Conservation (phyloP, 2,888 invertebrate species). For the Sericinus montela region DNA sequence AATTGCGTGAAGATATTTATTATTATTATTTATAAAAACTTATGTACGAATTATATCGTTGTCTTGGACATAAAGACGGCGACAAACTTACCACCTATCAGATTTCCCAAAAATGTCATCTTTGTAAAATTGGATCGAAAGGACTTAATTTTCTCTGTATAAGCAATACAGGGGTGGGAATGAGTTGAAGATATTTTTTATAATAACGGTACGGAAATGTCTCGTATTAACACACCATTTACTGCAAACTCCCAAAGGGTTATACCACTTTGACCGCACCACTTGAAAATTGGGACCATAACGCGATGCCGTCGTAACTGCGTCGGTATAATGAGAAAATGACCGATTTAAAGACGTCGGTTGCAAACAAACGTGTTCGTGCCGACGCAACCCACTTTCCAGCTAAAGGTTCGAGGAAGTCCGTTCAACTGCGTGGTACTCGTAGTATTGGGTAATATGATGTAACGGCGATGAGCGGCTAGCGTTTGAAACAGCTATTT, state of each 20-base stretch:
- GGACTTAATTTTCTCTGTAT: background rate
- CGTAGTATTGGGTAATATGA: slow-evolving; percentile 26
- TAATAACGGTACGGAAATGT: background rate
- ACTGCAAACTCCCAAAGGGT: background rate
- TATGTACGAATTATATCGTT: too few relatives aligned
- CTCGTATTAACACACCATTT: background rate
- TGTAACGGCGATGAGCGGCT: slow-evolving; percentile 18
- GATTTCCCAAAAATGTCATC: too few relatives aligned
- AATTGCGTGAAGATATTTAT: too few relatives aligned
- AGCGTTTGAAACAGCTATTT: background rate
- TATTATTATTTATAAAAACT: too few relatives aligned
- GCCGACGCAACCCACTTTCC: slow-evolving; percentile 31
- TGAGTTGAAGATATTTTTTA: background rate
- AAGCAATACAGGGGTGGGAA: too few relatives aligned
- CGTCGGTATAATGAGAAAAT: background rate
- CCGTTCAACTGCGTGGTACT: slow-evolving; percentile 21
- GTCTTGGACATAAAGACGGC: too few relatives aligned
- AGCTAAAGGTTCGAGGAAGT: slow-evolving; percentile 27
- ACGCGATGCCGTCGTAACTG: background rate
- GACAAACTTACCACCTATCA: too few relatives aligned
- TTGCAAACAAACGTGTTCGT: background rate
- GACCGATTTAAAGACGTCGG: background rate
- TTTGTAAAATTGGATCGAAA: too few relatives aligned
- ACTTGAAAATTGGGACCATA: background rate
- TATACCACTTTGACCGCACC: background rate